Conservation (phyloP, 2,113 vertebrate species). For the Delphinapterus leucas region DNA sequence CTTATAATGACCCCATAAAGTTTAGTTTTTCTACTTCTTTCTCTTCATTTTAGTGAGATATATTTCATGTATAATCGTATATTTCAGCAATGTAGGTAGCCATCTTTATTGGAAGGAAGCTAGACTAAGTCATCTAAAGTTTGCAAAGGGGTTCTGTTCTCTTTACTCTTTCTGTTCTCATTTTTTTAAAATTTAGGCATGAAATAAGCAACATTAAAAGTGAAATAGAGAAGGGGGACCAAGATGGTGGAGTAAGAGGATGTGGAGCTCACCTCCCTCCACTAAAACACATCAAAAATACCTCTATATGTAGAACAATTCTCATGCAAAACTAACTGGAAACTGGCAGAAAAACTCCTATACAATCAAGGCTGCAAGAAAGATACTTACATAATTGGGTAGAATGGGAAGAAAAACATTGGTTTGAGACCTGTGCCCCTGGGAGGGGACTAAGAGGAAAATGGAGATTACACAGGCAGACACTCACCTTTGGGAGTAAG, state of each 20-base stretch:
- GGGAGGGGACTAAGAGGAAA: neutral
- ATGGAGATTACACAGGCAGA: neutral
- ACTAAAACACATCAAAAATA: neutral
- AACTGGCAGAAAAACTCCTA: neutral
- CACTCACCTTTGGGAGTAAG: neutral
- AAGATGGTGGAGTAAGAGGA: neutral
- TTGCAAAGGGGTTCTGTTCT: neutral
- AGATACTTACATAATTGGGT: neutral
- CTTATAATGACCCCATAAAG: neutral
- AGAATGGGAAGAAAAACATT: neutral
- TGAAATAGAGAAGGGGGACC: neutral
- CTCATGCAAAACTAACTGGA: neutral
- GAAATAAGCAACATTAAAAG: neutral
- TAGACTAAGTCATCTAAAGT: neutral
- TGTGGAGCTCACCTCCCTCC: neutral
- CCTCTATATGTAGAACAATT: neutral
- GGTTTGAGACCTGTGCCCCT: neutral
- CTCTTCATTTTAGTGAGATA: neutral
- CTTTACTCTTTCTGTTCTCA: neutral
- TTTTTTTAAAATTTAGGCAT: neutral
- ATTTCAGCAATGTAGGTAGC: neutral
- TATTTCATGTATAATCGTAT: neutral
- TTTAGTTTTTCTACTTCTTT: neutral
- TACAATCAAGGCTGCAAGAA: neutral
- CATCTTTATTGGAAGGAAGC: neutral